phyloP scores from a whole-genome alignment of 2,113 vertebrate species.

The Athene noctua region DNA sequence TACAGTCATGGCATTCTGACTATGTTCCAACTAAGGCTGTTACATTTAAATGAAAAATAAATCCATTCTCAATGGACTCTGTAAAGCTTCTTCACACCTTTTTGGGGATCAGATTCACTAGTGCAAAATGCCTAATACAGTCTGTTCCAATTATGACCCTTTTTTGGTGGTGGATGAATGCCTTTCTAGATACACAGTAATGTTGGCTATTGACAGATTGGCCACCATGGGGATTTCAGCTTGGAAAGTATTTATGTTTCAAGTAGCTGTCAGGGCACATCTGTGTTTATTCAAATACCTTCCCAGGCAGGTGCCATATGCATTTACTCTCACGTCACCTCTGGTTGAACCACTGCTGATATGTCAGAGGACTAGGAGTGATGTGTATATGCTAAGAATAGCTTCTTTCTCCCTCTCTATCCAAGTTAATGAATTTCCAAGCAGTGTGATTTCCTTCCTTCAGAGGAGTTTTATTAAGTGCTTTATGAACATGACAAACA shows the following conservation, averaged over 20 bases:
- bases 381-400: constrained; percentile 43
- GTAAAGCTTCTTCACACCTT: not conserved
- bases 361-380: not conserved
- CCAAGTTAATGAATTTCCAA: not conserved
- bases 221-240: not conserved
- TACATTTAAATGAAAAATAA: not conserved
- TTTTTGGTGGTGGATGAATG: not conserved
- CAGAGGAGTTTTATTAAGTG: not conserved
- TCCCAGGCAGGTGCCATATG: constrained; percentile 36
- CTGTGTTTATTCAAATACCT: constrained; percentile 35
- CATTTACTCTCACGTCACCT: constrained; percentile 39
- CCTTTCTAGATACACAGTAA: not conserved
- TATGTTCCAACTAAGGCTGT: not conserved
- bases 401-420: not conserved
- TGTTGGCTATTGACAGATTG: not conserved
- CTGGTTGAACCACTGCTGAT: constrained; percentile 19
- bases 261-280: constrained; percentile 47
- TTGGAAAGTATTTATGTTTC: constrained; percentile 38
- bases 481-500: constrained; percentile 3
- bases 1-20: not conserved
- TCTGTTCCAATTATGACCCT: not conserved
- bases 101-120: not conserved
- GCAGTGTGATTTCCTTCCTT: not conserved
- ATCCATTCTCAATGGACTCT: not conserved
- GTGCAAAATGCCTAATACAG: not conserved